Conservation (phyloP, 2,113 vertebrate genomes). For the Galeopterus variegatus region DNA sequence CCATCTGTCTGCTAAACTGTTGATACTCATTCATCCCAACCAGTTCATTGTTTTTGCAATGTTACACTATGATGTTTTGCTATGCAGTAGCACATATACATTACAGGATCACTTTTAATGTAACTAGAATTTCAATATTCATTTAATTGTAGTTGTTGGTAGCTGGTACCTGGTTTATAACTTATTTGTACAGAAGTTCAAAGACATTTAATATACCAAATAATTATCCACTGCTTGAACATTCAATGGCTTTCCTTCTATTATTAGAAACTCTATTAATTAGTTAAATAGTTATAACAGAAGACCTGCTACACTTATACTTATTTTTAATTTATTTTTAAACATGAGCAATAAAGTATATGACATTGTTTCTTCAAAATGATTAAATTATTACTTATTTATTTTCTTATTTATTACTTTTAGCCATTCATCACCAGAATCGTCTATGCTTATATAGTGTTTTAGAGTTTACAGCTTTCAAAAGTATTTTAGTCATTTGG, state of each 20-base stretch:
- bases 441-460: not conserved
- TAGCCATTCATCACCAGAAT: not conserved
- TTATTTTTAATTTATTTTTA: not conserved
- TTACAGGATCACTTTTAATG: not conserved
- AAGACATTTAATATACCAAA: not conserved
- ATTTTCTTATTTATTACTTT: not conserved
- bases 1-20: constrained; percentile 1
- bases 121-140: constrained; percentile 14
- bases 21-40: not conserved
- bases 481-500: not conserved
- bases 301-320: not conserved
- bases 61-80: constrained; percentile 1
- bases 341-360: not conserved
- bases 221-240: not conserved
- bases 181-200: not conserved
- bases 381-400: not conserved
- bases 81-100: not conserved
- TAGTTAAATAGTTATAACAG: not conserved
- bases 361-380: not conserved
- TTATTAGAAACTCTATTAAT: not conserved
- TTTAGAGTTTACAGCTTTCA: not conserved
- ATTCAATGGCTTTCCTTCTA: not conserved
- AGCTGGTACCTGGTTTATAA: not conserved
- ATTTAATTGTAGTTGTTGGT: not conserved
- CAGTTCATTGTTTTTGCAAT: constrained; percentile 22